Evolutionary conservation across 2,113 vertebrate species (phyloP), one percentile per base, ranked within the genome.

Genomic region (Ochotona princeps): DNA sequence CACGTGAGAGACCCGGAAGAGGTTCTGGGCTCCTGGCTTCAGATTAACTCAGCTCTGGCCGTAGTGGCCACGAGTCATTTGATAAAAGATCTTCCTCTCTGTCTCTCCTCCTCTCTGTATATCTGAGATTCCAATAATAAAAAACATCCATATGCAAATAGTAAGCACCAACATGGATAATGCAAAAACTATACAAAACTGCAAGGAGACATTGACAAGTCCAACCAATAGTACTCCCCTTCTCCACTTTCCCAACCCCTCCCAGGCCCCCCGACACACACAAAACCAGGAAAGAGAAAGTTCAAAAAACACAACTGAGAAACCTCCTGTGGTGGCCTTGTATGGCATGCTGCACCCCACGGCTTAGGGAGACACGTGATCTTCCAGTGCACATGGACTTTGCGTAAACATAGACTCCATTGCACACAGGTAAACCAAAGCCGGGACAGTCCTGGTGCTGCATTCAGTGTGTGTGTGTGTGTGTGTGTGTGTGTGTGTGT

Each of bases 111-210:
- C 38, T 44, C 38, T 44, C 38, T 44, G 38, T 44, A 44, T 44
- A 44, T 44, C 38, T 44, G 38, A 44, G 38, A 44, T 57, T 57
- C 54, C 14, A 57, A 57, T 57, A 57, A 57, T 57, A 57, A 17
- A 57, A 69, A 25, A 51, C 32, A 28, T 15, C 28, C 15, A 11
- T 67, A 23, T 51, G 63, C 18, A 32, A 28, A 44, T 51, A 67
- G 38, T 87, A 80, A 80, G 30, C 20, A 35, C 80, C 79, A 76
- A 89, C 88, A 74, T 65, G 32, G n/a, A 82, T 51, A 76, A 73
- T 32, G 57, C 5, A 38, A 89, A 44, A 75, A 67, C 26, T 4
- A 67, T n/a, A 87, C 38, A 73, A 86, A 85, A 47, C 32, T 85
- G 11, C 26, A 72, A 60, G 54, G 67, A 91, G 14, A 49, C 90